These are phyloP conservation scores for Cygnus atratus DNA, from an alignment of 2,113 vertebrate genomes.

Conservation along the genomic window DNA sequence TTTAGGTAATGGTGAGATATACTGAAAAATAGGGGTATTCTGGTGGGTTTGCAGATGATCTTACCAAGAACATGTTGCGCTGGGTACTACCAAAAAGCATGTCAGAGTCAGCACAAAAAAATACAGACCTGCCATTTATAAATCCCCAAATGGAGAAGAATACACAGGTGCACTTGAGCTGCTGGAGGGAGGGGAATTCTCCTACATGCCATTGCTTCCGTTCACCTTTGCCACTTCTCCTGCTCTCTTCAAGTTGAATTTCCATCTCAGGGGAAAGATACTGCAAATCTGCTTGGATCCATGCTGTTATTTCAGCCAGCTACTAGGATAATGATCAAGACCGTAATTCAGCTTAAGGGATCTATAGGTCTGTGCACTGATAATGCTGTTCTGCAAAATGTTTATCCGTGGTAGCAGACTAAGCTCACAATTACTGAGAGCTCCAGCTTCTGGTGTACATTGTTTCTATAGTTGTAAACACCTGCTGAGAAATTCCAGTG, in stretches of 20 bases:
- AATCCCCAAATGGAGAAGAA: not conserved
- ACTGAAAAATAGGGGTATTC: not conserved
- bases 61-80: not conserved
- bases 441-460: not conserved
- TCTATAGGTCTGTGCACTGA: not conserved
- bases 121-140: not conserved
- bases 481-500: not conserved
- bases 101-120: not conserved
- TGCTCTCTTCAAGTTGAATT: not conserved
- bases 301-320: not conserved
- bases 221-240: not conserved
- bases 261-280: not conserved
- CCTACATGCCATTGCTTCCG: not conserved
- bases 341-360: slow-evolving; percentile 46
- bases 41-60: not conserved
- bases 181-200: not conserved
- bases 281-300: not conserved
- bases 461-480: not conserved
- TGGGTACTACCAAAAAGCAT: not conserved
- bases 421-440: not conserved
- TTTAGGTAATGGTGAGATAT: not conserved
- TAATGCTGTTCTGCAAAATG: slow-evolving; percentile 3
- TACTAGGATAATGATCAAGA: not conserved
- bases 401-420: not conserved
- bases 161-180: not conserved